Percentiles rank a stretch among this genome's conserved stretches.
Conservation (phyloP, 1,140 invertebrate genomes). For the Aethina tumida region DNA sequence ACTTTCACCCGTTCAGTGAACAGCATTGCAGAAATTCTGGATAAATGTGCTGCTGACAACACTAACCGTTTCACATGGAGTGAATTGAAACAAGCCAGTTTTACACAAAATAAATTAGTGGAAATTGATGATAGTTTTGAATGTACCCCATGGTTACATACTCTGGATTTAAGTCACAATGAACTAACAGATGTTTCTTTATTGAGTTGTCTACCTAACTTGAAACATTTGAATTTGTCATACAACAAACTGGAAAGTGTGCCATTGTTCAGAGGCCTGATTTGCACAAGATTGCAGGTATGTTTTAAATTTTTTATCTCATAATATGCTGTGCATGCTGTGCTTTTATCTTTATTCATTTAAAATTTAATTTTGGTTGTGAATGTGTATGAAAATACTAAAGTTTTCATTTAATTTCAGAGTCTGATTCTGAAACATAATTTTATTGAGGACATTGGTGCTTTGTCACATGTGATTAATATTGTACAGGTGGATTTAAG, state of each 20-base stretch:
- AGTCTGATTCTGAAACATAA: slow-evolving; percentile 29
- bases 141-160: slow-evolving; percentile 47
- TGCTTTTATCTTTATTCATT: not conserved
- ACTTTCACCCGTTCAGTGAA: slow-evolving; percentile 40
- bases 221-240: slow-evolving; percentile 51
- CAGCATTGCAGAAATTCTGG: slow-evolving; percentile 38
- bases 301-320: slow-evolving; percentile 1
- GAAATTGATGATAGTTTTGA: slow-evolving; percentile 45
- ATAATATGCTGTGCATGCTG: not conserved
- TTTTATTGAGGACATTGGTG: slow-evolving; percentile 38
- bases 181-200: slow-evolving; percentile 38
- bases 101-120: slow-evolving; percentile 47
- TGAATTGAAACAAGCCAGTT: slow-evolving; percentile 44
- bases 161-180: slow-evolving; percentile 53
- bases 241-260: slow-evolving; percentile 50
- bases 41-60: slow-evolving; percentile 47
- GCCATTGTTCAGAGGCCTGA: slow-evolving; percentile 42
- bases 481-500: slow-evolving; percentile 49
- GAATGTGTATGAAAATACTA: too few relatives aligned
- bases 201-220: slow-evolving; percentile 43
- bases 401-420: slow-evolving; percentile 19
- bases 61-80: slow-evolving; percentile 49
- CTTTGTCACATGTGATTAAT: slow-evolving; percentile 36
- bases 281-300: slow-evolving; percentile 30
- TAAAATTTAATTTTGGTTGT: too few relatives aligned